Base-by-base conservation (phyloP, 2,113 vertebrate genomes). In the Todiramphus chloris region DNA sequence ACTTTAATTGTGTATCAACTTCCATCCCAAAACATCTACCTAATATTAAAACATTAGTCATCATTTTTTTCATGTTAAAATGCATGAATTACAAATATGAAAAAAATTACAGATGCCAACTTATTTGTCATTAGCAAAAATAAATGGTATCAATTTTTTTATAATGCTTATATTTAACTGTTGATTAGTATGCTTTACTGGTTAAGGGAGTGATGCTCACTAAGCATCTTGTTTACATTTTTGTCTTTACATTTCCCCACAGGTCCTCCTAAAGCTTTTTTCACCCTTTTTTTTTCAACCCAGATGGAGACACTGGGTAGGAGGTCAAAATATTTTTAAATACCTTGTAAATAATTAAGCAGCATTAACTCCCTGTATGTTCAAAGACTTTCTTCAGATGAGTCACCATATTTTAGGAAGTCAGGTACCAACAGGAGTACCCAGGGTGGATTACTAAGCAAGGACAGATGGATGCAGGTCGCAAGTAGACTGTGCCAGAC, bases 391-490 rank as follows among this genome's bases (percentile, higher is more conserved):
- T 56, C 35, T 75, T 81, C 37, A 59, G 72, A 75, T 89, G 90
- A 94, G 30, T 90, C 76, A 72, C 48, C 39, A 41, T 41, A 31
- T 80, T 44, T 83, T 84, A 69, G 53, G 88, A 60, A 83, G 68
- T 81, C 68, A 53, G 78, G 73, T 94, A 73, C 82, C 63, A 58
- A 21, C 19, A 46, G 82, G 70, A 59, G 62, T 94, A 83, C 37
- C 80, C 83, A 68, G 37, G 27, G 69, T 68, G 74, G 85, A 74
- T 83, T 86, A 62, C 50, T 83, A 86, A 88, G 50, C 35, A 92
- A 86, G 86, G 86, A 89, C 94, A 92, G 91, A 96, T 90, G 96
- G 93, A 83, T 76, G 37, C 95, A 95, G 93, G 94, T 95, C 86
- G 83, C 67, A 83, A 25, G 43, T 28, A 83, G 73, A 83, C 76